Base-by-base conservation (phyloP, 2,113 vertebrate genomes). In the Choloepus hoffmanni region DNA sequence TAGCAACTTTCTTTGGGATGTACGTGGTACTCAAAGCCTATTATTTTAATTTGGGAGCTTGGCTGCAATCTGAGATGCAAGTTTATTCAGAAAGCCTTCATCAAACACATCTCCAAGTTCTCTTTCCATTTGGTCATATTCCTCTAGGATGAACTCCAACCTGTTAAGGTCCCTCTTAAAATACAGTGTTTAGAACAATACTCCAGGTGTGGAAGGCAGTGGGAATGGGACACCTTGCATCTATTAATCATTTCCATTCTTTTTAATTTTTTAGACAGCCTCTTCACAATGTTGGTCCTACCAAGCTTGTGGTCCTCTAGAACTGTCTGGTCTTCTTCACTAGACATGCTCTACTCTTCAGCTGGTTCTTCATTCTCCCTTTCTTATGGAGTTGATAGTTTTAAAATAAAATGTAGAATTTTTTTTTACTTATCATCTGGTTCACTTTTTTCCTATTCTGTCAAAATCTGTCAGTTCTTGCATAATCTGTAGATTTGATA, bases 321-420 rank as follows among this genome's bases (percentile, higher is more conserved):
- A 26, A 40, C 26, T 18, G 21, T 18, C 50, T 45, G 26, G 11
- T 74, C 43, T 81, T 85, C 72, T 94, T 94, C 23, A 40, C 26
- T 24, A 45, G 45, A 89, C n/a, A 63, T 3, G 8, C 24, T 58
- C 26, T 81, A 40, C 63, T 81, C 48, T 58, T 90, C 14, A 14
- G 14, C 15, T 74, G 15, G 26, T 45, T 45, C 58, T 81, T 30
- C 30, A 21, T n/a, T 83, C 48, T 68, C 15, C 50, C 33, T 26
- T 70, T 50, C 33, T 85, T 58, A 78, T 19, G 12, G 19, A 77
- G 33, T 48, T 95, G 72, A 72, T n/a, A 76, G 87, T 68, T 77
- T 55, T 45, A 19, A 93, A 94, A 67, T 2, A 36, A 85, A 85
- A 90, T 81, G 15, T 8, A 74, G 73, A 89, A 74, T 85, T 89